Evolutionary conservation across 2,888 invertebrate genomes (phyloP).

Genomic region (Xylota sylvarum): DNA sequence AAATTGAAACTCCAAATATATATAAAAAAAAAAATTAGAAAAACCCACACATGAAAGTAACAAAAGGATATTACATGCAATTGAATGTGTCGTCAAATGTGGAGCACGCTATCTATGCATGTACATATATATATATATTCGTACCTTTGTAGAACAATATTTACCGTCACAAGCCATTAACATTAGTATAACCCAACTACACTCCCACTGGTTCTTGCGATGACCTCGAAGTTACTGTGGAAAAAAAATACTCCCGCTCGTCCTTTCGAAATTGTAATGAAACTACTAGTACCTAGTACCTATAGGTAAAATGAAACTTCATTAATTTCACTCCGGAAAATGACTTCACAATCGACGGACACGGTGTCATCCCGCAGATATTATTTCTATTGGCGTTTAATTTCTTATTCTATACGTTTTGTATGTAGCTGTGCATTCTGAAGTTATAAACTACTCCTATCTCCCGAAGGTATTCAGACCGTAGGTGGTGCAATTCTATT

Average conservation of each 20-base stretch:
- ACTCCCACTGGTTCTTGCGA: slow-evolving; percentile 29
- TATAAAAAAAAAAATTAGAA: slow-evolving; percentile 23
- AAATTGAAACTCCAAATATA: slow-evolving; percentile 42
- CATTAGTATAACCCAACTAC: slow-evolving; percentile 41
- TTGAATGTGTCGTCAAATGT: slow-evolving; percentile 24
- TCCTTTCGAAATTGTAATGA: slow-evolving; percentile 53
- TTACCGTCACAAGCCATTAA: slow-evolving; percentile 47
- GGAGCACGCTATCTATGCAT: slow-evolving; percentile 55
- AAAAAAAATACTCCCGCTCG: slow-evolving; percentile 38
- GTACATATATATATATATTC: no score
- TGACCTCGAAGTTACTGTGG: slow-evolving; percentile 54
- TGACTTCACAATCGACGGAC: slow-evolving; percentile 63
- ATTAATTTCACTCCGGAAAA: slow-evolving; percentile 67
- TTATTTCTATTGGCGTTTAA: slow-evolving; percentile 22
- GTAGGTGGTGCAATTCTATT: slow-evolving; percentile 13
- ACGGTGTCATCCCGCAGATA: slow-evolving; percentile 37
- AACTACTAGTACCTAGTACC: slow-evolving; percentile 8
- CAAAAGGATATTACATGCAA: slow-evolving; percentile 20
- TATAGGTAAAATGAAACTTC: slow-evolving; percentile 54
- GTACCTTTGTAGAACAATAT: slow-evolving; percentile 35
- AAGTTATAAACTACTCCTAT: slow-evolving; percentile 10
- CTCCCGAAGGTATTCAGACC: slow-evolving; percentile 1
- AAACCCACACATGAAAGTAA: slow-evolving; percentile 34
- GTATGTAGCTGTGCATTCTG: slow-evolving; percentile 12
- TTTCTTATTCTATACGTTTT: slow-evolving; percentile 11